Conservation (phyloP, 1,140 invertebrate species). For the Psilanteris sp. region DNA sequence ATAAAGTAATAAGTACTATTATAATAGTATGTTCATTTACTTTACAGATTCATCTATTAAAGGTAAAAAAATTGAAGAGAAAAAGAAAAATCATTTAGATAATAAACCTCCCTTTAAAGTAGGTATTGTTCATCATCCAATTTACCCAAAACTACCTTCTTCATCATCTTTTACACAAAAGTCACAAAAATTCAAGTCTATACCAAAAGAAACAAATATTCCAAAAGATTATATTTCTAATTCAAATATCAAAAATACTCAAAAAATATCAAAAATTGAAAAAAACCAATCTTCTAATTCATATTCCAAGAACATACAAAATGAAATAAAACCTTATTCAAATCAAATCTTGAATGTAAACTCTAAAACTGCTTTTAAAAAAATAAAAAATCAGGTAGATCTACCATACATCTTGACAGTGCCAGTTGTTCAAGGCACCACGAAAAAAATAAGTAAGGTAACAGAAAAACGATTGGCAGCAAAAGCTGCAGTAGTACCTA, state of each 20-base stretch:
- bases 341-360: too few species aligned
- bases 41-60: not conserved
- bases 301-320: too few species aligned
- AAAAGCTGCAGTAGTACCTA: slow-evolving; percentile 45
- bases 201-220: too few species aligned
- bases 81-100: slow-evolving; percentile 9
- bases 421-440: not conserved
- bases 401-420: too few species aligned
- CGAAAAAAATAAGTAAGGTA: slow-evolving; percentile 68
- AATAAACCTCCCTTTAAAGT: slow-evolving; percentile 16
- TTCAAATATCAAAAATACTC: too few species aligned
- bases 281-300: too few species aligned
- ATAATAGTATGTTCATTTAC: not conserved
- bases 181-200: too few species aligned
- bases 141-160: not conserved
- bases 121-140: slow-evolving; percentile 3
- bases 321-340: too few species aligned
- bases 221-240: too few species aligned
- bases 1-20: too few species aligned
- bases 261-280: too few species aligned
- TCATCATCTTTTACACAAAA: too few species aligned
- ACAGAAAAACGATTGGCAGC: slow-evolving; percentile 70
- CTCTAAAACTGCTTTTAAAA: not conserved
- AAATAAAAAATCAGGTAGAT: not conserved
- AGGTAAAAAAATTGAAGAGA: not conserved